Conservation (phyloP, 2,888 invertebrate species). For the Lissocephala sabroskyi region DNA sequence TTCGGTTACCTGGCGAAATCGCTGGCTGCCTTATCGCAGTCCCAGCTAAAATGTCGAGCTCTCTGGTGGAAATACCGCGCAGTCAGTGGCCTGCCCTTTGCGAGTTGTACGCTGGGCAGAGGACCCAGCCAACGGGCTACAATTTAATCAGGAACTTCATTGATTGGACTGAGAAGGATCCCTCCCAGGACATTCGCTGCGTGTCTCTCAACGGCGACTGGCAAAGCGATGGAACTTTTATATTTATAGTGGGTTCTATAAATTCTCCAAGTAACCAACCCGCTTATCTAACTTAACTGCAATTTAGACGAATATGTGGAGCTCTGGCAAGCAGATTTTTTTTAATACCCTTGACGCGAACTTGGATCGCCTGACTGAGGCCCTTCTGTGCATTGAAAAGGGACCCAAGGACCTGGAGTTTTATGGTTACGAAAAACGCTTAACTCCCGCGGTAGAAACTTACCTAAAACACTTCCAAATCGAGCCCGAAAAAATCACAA, state of each 20-base stretch:
- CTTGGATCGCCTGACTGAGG: constrained; percentile 36
- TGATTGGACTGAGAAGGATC: constrained; percentile 45
- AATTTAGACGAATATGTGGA: constrained; percentile 11
- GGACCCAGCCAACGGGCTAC: constrained; percentile 32
- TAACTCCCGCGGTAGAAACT: constrained; percentile 29
- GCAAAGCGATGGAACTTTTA: constrained; percentile 65
- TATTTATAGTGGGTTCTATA: constrained; percentile 58
- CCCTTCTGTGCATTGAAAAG: constrained; percentile 40
- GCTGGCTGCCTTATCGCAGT: too few species aligned
- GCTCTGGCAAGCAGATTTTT: constrained; percentile 4
- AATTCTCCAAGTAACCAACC: not conserved
- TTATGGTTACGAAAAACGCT: constrained; percentile 31
- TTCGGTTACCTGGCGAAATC: too few species aligned
- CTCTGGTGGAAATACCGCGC: constrained; percentile 27
- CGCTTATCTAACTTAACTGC: not conserved
- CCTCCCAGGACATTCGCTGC: constrained; percentile 32
- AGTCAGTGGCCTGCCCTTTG: constrained; percentile 30
- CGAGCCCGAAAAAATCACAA: constrained; percentile 7
- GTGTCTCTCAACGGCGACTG: constrained; percentile 65
- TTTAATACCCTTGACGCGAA: constrained; percentile 54
- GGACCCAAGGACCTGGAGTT: constrained; percentile 12
- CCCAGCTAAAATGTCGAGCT: not conserved
- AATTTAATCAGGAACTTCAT: constrained; percentile 48
- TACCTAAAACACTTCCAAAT: constrained; percentile 17
- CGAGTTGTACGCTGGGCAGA: constrained; percentile 26